Percentiles rank a stretch among this genome's conserved stretches.
Conservation (phyloP, 2,888 invertebrate species). For the Dicyrtoma fusca region DNA sequence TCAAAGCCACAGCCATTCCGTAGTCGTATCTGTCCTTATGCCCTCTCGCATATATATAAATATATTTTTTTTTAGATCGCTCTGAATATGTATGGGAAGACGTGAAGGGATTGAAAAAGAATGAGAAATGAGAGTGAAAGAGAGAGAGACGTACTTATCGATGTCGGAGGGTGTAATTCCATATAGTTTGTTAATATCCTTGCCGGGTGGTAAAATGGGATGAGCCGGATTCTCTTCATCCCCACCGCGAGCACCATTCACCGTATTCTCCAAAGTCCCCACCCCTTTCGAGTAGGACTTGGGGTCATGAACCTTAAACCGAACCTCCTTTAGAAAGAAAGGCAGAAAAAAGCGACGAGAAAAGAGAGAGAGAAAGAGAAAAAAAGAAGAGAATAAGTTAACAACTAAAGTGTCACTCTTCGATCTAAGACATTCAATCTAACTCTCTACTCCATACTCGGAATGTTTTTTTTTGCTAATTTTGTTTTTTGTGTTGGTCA, state of each 20-base stretch:
- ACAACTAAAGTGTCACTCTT: neutral
- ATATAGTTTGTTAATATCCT: constrained; percentile 81
- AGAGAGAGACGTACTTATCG: constrained; percentile 70
- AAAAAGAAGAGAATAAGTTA: constrained; percentile 11
- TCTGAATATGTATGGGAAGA: no score
- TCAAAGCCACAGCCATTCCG: neutral
- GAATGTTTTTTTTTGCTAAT: no score
- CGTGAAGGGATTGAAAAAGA: constrained; percentile 9
- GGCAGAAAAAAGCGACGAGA: constrained; percentile 15
- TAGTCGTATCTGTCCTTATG: no score
- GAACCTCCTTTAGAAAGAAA: constrained; percentile 74
- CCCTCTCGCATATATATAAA: no score
- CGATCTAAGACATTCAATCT: neutral
- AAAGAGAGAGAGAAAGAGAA: constrained; percentile 1
- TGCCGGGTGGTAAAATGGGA: constrained; percentile 78
- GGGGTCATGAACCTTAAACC: constrained; percentile 92
- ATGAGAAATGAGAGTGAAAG: constrained; percentile 13
- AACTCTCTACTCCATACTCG: neutral
- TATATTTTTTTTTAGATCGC: no score
- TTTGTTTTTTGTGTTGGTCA: no score
- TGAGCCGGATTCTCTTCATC: constrained; percentile 63
- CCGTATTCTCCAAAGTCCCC: constrained; percentile 86
- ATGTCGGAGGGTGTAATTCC: constrained; percentile 92
- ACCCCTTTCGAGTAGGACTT: constrained; percentile 87
- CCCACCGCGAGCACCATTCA: constrained; percentile 73